Base-by-base conservation (phyloP, 2,888 invertebrate genomes). In the Drosophila bunnanda region DNA sequence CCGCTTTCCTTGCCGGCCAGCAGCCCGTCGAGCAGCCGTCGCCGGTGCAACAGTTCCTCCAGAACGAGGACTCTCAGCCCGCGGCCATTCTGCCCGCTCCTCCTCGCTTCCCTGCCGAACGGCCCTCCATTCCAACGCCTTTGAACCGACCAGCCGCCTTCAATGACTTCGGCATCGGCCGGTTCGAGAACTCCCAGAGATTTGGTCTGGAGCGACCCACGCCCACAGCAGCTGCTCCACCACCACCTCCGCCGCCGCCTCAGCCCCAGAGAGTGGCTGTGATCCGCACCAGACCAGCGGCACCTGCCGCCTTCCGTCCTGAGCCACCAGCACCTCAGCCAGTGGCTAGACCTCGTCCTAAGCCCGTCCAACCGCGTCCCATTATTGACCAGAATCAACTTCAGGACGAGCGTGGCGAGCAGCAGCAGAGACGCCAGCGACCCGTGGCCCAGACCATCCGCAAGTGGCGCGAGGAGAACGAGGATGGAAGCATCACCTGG, bases 401-500 rank as follows among this genome's bases (percentile, higher is more conserved):
- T 34, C 61, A 92, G 91, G 73, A 93, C 91, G 90, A 90, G 0
- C 81, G 82, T 6, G 76, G 75, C 4, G 78, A 68, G 2, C 78
- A 76, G 2, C 82, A 85, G 41, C 87, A 85, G 17, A 90, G 91
- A 15, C 90, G 90, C 12, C 95, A 93, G 90, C 95, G 95, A 78
- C 96, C 96, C 0, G 96, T 96, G 0, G 95, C 96, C 28, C 96
- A 96, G 92, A 95, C 95, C 72, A 93, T 94, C 76, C 93, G 95
- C 60, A 95, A 95, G 89, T 97, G 95, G 93, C 94, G 96, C 57
- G 96, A 96, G 46, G 96, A 97, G 91, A 96, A 96, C 88, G 92
- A 92, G 50, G 93, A 93, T 62, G 96, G 96, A 43, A 96, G 96
- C 89, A 97, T 97, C 82, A 96, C 96, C 0, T 97, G 97, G 97